These are phyloP conservation scores for Loris lydekkerianus DNA, from an alignment of 2,797 vertebrate genomes.

Conservation along the genomic window DNA sequence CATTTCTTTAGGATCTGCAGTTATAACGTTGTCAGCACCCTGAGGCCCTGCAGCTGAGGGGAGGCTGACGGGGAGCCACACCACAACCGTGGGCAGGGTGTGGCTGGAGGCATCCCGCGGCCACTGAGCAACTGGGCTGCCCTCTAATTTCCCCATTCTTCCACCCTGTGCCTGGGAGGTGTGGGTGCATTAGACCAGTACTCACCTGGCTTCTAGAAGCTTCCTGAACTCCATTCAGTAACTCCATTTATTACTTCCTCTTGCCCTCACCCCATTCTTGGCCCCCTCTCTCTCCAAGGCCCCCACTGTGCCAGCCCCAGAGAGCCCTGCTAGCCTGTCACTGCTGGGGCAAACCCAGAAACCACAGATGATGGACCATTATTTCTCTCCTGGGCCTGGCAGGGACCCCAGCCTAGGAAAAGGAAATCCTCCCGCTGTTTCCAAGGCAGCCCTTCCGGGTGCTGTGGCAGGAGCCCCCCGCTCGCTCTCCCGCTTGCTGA, in stretches of 20 bases:
- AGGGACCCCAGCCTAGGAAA: slow-evolving; percentile 30
- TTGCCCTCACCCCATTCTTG: background rate
- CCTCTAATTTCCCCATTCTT: background rate
- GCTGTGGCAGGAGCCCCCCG: slow-evolving; percentile 55
- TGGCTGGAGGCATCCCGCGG: too few species aligned
- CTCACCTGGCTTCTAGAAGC: background rate
- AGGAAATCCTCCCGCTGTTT: background rate
- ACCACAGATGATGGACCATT: background rate
- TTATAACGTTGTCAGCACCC: slow-evolving; percentile 74
- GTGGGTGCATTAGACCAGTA: background rate
- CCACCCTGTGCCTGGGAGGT: background rate
- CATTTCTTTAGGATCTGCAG: slow-evolving; percentile 72
- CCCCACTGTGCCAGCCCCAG: background rate
- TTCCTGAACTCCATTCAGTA: background rate
- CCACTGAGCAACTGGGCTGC: background rate
- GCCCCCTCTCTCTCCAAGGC: background rate
- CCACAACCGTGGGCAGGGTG: too few species aligned
- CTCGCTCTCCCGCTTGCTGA: slow-evolving; percentile 70
- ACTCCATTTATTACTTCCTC: background rate
- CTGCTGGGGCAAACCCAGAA: slow-evolving; percentile 42
- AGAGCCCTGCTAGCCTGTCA: slow-evolving; percentile 33
- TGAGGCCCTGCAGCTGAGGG: background rate
- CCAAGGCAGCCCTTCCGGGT: background rate
- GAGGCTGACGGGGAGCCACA: background rate
- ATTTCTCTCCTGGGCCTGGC: slow-evolving; percentile 18